Evolutionary conservation across 2,888 invertebrate species (phyloP).

Genomic region (Blomia tropicalis): DNA sequence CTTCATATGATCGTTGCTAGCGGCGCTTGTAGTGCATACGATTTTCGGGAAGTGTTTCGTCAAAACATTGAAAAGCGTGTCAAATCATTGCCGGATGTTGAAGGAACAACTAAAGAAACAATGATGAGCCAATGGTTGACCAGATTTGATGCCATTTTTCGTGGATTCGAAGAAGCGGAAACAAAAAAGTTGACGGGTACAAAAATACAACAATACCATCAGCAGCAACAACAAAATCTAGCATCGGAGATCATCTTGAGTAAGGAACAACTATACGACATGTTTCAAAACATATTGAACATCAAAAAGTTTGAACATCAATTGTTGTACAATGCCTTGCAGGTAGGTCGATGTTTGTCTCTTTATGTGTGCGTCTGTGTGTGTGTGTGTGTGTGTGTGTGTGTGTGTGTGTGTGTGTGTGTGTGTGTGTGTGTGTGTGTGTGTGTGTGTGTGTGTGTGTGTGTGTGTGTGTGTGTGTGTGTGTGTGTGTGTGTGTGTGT

Average conservation of each 20-base stretch:
- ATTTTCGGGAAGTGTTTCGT: conserved; percentile 93
- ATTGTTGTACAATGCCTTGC: conserved; percentile 90
- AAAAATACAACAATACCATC: conserved; percentile 43
- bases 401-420: too few relatives aligned
- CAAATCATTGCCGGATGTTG: conserved; percentile 93
- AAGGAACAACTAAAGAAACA: conserved; percentile 96
- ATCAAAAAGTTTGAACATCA: conserved; percentile 99
- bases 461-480: too few relatives aligned
- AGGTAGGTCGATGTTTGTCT: conserved; percentile 48
- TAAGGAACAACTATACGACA: conserved; percentile 98
- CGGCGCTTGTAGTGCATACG: conserved; percentile 93
- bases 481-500: too few relatives aligned
- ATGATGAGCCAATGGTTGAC: conserved; percentile 98
- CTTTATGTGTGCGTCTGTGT: too few relatives aligned
- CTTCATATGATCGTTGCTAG: conserved; percentile 91
- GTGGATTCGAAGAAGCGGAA: conserved; percentile 42
- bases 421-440: too few relatives aligned
- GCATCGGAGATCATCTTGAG: conserved; percentile 75
- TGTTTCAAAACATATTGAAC: conserved; percentile 96
- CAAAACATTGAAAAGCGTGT: conserved; percentile 97
- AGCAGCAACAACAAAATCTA: conserved; percentile 28
- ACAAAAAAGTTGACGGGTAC: conserved; percentile 18
- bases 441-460: too few relatives aligned
- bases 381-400: too few relatives aligned
- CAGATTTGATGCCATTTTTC: conserved; percentile 92